phyloP scores from a whole-genome alignment of 2,888 invertebrate species.

The Drosophila recens region DNA sequence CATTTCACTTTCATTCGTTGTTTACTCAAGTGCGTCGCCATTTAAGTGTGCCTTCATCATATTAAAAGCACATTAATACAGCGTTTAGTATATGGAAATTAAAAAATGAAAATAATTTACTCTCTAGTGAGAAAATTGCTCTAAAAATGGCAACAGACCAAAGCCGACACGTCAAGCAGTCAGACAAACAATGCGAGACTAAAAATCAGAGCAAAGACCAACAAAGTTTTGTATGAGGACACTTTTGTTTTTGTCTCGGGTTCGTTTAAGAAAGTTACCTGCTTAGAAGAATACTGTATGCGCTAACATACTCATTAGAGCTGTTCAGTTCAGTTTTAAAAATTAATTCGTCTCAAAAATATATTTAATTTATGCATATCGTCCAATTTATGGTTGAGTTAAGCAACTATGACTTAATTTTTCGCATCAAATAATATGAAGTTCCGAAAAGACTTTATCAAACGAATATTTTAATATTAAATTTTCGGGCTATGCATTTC shows the following conservation, averaged over 20 bases:
- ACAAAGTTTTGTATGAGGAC: constrained; percentile 44
- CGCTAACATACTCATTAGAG: constrained; percentile 8
- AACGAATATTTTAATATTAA: too few species aligned
- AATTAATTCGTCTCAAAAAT: too few species aligned
- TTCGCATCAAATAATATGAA: too few species aligned
- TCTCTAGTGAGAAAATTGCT: not conserved
- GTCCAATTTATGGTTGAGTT: too few species aligned
- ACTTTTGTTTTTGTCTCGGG: constrained; percentile 47
- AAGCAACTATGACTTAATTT: too few species aligned
- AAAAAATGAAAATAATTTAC: constrained; percentile 52
- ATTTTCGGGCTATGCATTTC: too few species aligned
- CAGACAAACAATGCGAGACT: constrained; percentile 49
- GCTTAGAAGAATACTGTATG: constrained; percentile 7
- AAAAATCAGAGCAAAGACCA: constrained; percentile 47
- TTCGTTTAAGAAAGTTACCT: constrained; percentile 1
- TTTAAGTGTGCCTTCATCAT: constrained; percentile 68
- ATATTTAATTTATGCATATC: too few species aligned
- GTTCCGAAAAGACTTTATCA: too few species aligned
- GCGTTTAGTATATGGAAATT: constrained; percentile 41
- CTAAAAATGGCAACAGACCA: constrained; percentile 28
- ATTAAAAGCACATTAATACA: constrained; percentile 69
- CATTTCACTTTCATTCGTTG: constrained; percentile 45
- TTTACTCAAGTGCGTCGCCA: constrained; percentile 43
- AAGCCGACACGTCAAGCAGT: constrained; percentile 46
- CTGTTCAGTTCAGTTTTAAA: too few species aligned